Percentiles rank a stretch among this genome's conserved stretches.
Evolutionary conservation across 2,888 invertebrate species (phyloP).

Genomic region (Callimorpha dominula): DNA sequence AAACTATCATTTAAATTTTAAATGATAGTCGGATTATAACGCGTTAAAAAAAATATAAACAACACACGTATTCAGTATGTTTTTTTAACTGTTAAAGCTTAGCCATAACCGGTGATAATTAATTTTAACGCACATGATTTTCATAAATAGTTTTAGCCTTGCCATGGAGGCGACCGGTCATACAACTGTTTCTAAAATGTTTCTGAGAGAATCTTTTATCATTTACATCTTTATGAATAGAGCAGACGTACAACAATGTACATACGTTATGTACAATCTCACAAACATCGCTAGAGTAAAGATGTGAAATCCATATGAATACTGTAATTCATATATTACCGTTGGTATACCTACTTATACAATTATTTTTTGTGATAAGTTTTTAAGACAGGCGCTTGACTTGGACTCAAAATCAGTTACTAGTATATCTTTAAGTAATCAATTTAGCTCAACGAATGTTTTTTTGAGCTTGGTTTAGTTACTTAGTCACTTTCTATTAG

Average conservation of each 20-base stretch:
- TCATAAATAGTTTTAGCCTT: neutral
- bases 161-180: neutral
- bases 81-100: neutral
- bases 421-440: no score
- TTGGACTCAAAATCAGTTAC: no score
- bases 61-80: neutral
- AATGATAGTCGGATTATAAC: neutral
- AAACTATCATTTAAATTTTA: no score
- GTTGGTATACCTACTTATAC: neutral
- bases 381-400: no score
- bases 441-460: no score
- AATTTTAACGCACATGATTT: neutral
- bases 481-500: no score
- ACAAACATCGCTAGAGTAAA: neutral
- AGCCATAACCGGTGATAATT: neutral
- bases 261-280: no score
- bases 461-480: no score
- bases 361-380: no score
- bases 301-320: neutral
- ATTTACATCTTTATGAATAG: no score
- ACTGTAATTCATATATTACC: neutral
- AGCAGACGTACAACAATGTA: no score
- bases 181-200: neutral
- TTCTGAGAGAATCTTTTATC: neutral
- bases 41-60: neutral